Conservation (phyloP, 2,797 vertebrate species). For the Phataginus tetradactyla region DNA sequence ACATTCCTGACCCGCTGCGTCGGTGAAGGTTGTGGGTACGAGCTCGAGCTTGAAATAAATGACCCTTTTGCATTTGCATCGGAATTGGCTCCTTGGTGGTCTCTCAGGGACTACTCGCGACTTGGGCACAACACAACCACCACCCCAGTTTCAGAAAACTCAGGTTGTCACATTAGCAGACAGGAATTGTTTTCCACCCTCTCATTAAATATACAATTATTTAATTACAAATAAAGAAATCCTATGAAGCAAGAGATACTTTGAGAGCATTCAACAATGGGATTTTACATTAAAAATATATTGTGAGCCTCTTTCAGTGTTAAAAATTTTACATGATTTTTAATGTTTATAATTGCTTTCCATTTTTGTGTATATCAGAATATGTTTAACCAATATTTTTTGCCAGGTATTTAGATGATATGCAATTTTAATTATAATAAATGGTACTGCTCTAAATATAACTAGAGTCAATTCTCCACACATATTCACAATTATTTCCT, state of each 20-base stretch:
- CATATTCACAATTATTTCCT: conserved; percentile 35
- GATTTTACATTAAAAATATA: conserved; percentile 47
- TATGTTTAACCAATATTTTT: conserved; percentile 53
- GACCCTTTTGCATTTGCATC: no score
- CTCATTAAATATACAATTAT: conserved; percentile 31
- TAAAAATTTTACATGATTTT: conserved; percentile 39
- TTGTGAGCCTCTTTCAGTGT: not conserved
- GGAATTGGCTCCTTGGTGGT: no score
- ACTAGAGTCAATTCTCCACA: not conserved
- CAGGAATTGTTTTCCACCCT: not conserved
- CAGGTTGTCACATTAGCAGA: not conserved
- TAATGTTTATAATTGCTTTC: conserved; percentile 35
- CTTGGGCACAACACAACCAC: not conserved
- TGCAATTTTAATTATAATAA: conserved; percentile 62
- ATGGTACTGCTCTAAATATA: conserved; percentile 4
- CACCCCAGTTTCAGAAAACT: not conserved
- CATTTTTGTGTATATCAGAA: not conserved
- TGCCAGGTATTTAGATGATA: conserved; percentile 38
- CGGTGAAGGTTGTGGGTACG: no score
- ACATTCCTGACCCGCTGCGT: no score
- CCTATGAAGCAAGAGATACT: not conserved
- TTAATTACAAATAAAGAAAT: conserved; percentile 12
- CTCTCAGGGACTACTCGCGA: no score
- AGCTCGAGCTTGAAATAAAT: no score
- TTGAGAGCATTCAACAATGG: not conserved